phyloP scores from a whole-genome alignment of 2,113 vertebrate genomes.

The Turnix velox region DNA sequence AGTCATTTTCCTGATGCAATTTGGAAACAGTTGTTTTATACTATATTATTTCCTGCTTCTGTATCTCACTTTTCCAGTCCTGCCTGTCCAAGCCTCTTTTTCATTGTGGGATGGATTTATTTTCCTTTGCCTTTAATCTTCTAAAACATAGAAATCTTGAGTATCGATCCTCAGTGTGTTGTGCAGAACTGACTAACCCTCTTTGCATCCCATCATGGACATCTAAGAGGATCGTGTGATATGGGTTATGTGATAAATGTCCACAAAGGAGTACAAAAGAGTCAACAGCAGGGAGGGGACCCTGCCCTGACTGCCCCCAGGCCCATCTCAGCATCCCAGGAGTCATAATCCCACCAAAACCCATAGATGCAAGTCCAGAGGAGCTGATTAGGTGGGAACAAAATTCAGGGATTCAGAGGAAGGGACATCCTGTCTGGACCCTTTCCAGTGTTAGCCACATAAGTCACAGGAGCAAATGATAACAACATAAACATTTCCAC shows the following conservation, averaged over 20 bases:
- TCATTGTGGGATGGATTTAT: not conserved
- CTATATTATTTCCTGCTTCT: not conserved
- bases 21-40: not conserved
- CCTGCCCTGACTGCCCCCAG: not conserved
- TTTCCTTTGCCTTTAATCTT: not conserved
- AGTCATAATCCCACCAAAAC: not conserved
- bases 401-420: not conserved
- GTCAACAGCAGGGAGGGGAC: not conserved
- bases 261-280: not conserved
- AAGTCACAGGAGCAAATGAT: too few relatives aligned
- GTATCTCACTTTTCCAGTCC: not conserved
- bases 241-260: not conserved
- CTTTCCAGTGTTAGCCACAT: accelerated
- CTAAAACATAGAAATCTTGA: not conserved
- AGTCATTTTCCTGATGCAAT: not conserved
- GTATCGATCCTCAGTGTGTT: not conserved
- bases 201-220: not conserved
- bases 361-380: not conserved
- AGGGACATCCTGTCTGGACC: accelerated
- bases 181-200: not conserved
- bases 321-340: not conserved
- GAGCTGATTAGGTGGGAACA: not conserved
- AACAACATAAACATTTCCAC: too few relatives aligned
- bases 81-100: not conserved
- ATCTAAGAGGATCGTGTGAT: not conserved